Base-by-base conservation (phyloP, 1,140 invertebrate genomes). In the Calycopis cecrops region DNA sequence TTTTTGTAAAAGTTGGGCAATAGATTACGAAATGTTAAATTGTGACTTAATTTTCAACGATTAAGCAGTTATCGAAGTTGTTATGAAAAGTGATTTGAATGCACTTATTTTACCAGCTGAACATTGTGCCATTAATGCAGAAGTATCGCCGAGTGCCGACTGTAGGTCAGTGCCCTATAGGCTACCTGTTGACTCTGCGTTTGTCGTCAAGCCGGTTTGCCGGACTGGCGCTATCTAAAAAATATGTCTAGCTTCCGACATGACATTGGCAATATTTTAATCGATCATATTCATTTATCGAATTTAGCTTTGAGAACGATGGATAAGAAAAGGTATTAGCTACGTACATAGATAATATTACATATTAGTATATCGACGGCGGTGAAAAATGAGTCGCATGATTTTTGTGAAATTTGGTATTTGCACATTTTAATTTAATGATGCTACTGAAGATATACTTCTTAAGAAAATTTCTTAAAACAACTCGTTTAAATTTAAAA, bases 131-230 rank as follows among this genome's bases (percentile, higher is more conserved):
- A 85, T 85, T 81, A 78, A 85, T 81, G 60, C 63, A 60, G 63
- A 44, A 44, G 75, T 64, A 63, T 65, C 58, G 67, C 48, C 63
- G 67, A 67, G 67, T 76, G 67, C 48, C 63, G 67, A 67, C 69
- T 76, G 71, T 85, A 72, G 81, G 79, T 85, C 81, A 85, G 71
- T 85, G 81, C 81, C 81, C 81, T 74, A 63, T 75, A 75, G 67
- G 73, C 71, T 80, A 80, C 80, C 80, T 85, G 81, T 82, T 85
- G 76, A 72, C 69, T 79, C 57, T 62, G 62, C 48, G 59, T 65
- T 67, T 70, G 74, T 67, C 52, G 79, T 70, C 70, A 61, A 75
- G 70, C 80, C 77, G 81, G 81, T 85, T 84, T 44, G 40, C 7
- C 16, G 12, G 40, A 14, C 7, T 16, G 12, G 40, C 40, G 40